phyloP scores from a whole-genome alignment of 2,113 vertebrate genomes.

The Amazona guildingii region DNA sequence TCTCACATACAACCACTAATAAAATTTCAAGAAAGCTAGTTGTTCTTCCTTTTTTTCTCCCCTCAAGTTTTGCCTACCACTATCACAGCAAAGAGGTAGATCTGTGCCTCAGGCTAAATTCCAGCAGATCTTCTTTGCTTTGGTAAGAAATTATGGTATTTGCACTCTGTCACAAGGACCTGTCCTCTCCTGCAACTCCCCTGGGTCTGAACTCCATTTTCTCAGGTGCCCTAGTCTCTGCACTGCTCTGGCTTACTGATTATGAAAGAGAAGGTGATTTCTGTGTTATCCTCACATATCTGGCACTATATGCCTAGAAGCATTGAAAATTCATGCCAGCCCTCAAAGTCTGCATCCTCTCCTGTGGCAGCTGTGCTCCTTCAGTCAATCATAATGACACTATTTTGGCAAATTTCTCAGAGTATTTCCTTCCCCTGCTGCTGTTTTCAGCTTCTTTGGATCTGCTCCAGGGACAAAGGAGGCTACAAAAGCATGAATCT shows the following conservation, averaged over 20 bases:
- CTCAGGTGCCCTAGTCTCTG: background rate
- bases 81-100: background rate
- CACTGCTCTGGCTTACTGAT: background rate
- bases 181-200: background rate
- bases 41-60: background rate
- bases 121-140: background rate
- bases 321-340: background rate
- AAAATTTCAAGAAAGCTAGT: background rate
- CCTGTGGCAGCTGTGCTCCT: background rate
- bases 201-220: background rate
- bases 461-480: background rate
- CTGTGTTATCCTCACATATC: background rate
- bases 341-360: background rate
- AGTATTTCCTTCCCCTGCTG: background rate
- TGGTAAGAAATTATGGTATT: background rate
- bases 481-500: background rate
- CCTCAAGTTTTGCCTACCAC: background rate
- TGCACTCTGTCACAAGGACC: background rate
- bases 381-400: background rate
- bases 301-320: background rate
- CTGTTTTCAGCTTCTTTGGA: background rate
- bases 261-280: background rate
- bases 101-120: background rate
- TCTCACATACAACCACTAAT: background rate
- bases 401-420: background rate